Evolutionary conservation across 2,113 vertebrate species (phyloP).

Genomic region (Perca flavescens): DNA sequence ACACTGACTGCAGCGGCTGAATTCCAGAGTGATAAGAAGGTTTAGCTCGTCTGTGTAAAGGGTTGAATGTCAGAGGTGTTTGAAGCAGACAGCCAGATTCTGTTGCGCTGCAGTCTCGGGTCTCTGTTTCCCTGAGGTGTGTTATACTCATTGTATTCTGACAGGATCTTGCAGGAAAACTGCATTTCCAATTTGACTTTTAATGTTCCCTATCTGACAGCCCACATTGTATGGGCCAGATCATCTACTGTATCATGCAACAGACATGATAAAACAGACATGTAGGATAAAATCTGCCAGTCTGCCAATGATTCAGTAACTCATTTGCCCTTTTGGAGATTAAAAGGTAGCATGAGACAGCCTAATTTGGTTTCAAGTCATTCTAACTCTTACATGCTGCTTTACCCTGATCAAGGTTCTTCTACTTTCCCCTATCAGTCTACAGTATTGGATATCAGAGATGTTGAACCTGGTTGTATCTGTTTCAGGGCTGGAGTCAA

Average conservation of each 20-base stretch:
- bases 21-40: constrained; percentile 51
- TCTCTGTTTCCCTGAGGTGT: constrained; percentile 40
- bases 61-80: constrained; percentile 68
- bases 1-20: constrained; percentile 45
- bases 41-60: constrained; percentile 44
- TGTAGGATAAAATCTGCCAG: background rate
- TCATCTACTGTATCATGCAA: background rate
- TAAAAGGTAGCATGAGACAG: constrained; percentile 10
- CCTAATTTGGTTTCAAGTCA: constrained; percentile 43
- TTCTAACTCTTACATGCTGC: constrained; percentile 52
- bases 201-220: constrained; percentile 19
- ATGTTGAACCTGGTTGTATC: constrained; percentile 44
- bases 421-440: constrained; percentile 67
- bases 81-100: constrained; percentile 45
- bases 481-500: constrained; percentile 36
- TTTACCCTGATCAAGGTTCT: constrained; percentile 61
- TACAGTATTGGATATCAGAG: constrained; percentile 54
- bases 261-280: background rate
- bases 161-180: background rate
- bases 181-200: constrained; percentile 25
- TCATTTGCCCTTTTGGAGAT: constrained; percentile 17
- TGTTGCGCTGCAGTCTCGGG: constrained; percentile 50
- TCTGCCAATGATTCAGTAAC: constrained; percentile 29
- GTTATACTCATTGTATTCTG: constrained; percentile 37
- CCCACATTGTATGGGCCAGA: background rate